Percentiles rank a stretch among this genome's conserved stretches.
These are phyloP conservation scores for Diadegma fenestrale DNA, from an alignment of 2,888 invertebrate species.

Conservation along the genomic window DNA sequence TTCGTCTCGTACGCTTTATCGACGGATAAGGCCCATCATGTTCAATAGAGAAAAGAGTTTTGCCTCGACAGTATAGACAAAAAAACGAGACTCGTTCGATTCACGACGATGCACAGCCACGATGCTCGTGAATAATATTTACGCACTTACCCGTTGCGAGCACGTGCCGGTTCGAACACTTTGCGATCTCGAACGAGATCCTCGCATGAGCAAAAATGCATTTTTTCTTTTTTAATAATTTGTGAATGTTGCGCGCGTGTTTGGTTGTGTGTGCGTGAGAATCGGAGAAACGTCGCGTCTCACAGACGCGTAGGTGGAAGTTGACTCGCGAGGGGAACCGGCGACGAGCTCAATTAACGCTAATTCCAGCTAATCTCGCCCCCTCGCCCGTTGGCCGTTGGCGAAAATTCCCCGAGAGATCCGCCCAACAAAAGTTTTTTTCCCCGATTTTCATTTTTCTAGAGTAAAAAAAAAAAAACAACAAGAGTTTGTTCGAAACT, in stretches of 20 bases:
- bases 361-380: conserved; percentile 81
- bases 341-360: conserved; percentile 81
- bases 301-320: conserved; percentile 16
- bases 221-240: neutral
- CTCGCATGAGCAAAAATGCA: neutral
- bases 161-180: conserved; percentile 1
- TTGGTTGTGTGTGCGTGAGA: conserved; percentile 1
- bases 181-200: neutral
- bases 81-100: neutral
- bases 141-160: conserved; percentile 11
- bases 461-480: neutral
- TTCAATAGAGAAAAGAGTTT: neutral
- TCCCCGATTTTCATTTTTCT: neutral
- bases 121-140: neutral
- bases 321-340: neutral
- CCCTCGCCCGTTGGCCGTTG: neutral
- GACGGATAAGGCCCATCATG: conserved; percentile 7
- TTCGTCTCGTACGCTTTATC: neutral
- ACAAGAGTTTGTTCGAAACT: conserved; percentile 36
- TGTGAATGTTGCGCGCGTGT: neutral
- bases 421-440: neutral
- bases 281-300: conserved; percentile 17
- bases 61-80: neutral
- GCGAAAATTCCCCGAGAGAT: neutral
- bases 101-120: neutral